Evolutionary conservation across 2,113 vertebrate genomes (phyloP), one percentile per base, ranked within the genome.

Genomic region (Lagopus leucura): DNA sequence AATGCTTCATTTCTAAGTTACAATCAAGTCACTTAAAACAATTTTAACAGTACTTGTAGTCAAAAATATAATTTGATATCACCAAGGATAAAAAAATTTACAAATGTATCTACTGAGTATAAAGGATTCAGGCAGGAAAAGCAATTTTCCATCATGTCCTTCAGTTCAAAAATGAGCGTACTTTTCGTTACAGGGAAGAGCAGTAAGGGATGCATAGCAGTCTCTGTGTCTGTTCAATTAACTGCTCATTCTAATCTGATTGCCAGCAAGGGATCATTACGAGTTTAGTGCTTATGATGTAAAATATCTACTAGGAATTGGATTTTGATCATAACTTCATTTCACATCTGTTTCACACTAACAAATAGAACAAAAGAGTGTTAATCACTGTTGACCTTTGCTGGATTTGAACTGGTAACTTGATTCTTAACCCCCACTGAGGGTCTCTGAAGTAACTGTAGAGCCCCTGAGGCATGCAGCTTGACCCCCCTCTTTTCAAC

Each of bases 301-400:
- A 86, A 92, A 91, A 88, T 86, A 89, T 50, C 88, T 93, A 71
- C 82, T 21, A 95, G 92, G 88, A 94, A 93, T 77, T 91, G 85
- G 79, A 88, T 95, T 95, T 94, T 94, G 88, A 94, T 94, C 84
- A 60, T 93, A 64, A 45, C 58, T 91, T 88, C 72, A 86, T 91
- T 93, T 94, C 95, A 86, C 90, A 95, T 94, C 93, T 95, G 88
- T 81, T 86, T 95, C 72, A 34, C 25, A 25, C 72, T 93, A 90
- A 91, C 90, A 76, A 90, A 60, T 80, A 82, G 72, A 93, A 95
- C 42, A 71, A 73, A 57, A 88, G 54, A 60, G 15, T 73, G 64
- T 86, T 95, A 95, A 94, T 91, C 85, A 91, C 86, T 93, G 82
- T 88, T 94, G 92, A 95, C 90, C 92, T 95, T 91, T 94, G 21